Conservation (phyloP, 2,797 vertebrate species). For the Xenopus petersii region DNA sequence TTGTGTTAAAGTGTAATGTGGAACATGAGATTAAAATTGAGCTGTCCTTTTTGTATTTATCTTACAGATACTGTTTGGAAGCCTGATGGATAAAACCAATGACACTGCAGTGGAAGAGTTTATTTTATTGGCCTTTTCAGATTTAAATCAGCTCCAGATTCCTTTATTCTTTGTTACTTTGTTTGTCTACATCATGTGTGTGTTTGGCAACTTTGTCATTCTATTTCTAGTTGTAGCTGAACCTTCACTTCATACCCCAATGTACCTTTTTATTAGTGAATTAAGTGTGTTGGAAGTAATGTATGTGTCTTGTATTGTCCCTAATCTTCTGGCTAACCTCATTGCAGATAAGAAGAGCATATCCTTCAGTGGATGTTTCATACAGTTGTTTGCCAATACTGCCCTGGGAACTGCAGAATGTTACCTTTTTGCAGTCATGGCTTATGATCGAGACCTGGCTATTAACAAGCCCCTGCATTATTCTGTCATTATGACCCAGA, state of each 20-base stretch:
- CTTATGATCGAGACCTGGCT: conserved; percentile 15
- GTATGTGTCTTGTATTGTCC: conserved; percentile 9
- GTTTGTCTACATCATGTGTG: too few relatives aligned
- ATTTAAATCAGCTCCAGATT: too few relatives aligned
- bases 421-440: conserved; percentile 17
- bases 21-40: too few relatives aligned
- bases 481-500: not conserved
- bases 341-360: conserved; percentile 3
- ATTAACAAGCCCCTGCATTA: conserved; percentile 31
- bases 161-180: too few relatives aligned
- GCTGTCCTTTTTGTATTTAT: too few relatives aligned
- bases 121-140: too few relatives aligned
- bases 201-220: conserved; percentile 9
- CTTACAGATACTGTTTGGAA: too few relatives aligned
- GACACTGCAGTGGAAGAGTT: too few relatives aligned
- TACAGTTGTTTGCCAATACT: conserved; percentile 11
- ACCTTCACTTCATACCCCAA: conserved; percentile 18
- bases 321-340: conserved; percentile 21
- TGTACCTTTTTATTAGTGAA: conserved; percentile 32
- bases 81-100: too few relatives aligned
- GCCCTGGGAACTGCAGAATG: conserved; percentile 20
- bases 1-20: too few relatives aligned
- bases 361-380: conserved; percentile 5
- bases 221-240: not conserved
- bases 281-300: conserved; percentile 13